Percentiles rank a stretch among this genome's conserved stretches.
Conservation (phyloP, 2,888 invertebrate genomes). For the Ectemnius cavifrons region DNA sequence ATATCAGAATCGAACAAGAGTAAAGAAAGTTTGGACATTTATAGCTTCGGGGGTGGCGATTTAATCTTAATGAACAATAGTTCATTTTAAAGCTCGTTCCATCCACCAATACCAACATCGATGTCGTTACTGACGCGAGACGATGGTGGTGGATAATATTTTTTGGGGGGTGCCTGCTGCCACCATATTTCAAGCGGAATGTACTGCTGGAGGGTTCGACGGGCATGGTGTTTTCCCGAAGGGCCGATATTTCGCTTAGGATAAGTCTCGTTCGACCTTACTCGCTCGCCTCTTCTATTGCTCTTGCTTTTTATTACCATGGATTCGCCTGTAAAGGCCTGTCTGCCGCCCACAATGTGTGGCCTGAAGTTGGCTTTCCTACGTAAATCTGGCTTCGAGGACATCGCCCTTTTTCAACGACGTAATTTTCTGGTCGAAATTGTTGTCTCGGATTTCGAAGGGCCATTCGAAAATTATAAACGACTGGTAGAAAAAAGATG, state of each 20-base stretch:
- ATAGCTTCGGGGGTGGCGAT: no score
- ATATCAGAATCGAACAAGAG: no score
- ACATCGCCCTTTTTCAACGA: background rate
- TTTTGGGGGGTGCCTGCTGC: background rate
- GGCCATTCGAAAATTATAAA: no score
- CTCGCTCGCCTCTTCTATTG: slow-evolving; percentile 13
- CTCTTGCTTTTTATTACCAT: slow-evolving; percentile 13
- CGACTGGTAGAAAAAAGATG: no score
- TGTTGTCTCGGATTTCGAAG: no score
- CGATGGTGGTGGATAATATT: background rate
- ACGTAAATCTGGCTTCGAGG: background rate
- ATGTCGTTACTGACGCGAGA: no score
- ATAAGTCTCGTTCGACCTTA: slow-evolving; percentile 30
- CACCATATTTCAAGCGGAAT: slow-evolving; percentile 35
- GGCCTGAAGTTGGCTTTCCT: background rate
- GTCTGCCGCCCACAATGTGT: background rate
- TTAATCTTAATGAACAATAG: no score
- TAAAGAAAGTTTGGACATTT: no score
- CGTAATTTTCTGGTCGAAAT: background rate
- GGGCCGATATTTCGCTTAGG: slow-evolving; percentile 31
- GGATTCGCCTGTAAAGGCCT: slow-evolving; percentile 9
- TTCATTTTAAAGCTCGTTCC: no score
- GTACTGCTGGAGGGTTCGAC: slow-evolving; percentile 16
- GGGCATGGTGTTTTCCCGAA: slow-evolving; percentile 6
- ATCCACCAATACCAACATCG: no score